Base-by-base conservation (phyloP, 2,113 vertebrate species). In the Clinocottus analis region DNA sequence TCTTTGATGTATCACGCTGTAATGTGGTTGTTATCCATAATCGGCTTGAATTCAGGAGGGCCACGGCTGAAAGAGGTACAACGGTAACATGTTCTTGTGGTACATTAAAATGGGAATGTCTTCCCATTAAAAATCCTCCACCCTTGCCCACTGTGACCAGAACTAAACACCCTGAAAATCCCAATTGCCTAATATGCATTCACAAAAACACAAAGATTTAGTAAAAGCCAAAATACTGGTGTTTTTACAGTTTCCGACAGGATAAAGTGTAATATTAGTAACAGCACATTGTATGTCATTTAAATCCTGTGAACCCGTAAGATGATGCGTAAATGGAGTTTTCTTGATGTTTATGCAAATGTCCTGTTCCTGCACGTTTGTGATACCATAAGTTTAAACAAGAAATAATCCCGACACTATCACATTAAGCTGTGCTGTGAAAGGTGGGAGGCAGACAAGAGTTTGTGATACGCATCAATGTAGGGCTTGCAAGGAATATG, bases 1-100 rank as follows among this genome's bases (percentile, higher is more conserved):
- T 95, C 96, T 96, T 96, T 97, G 93, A 95, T 96, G 95, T 95
- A 96, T 95, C 93, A 93, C 86, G 92, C 94, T 93, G 96, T 98
- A 96, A 96, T 96, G 96, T 95, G 96, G 96, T 97, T 98, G 97
- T 98, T 97, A 97, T 96, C 96, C 96, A 96, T 97, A 99, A 99
- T 97, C 97, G 96, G 95, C 95, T 96, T 96, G 96, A 96, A 97
- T 96, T 95, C 96, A 97, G 96, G 95, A 92, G 95, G 95, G 95
- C 96, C 94, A 89, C 86, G 86, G 90, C 87, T 84, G 96, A 97
- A 97, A 96, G 96, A 95, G 95, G 94, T 96, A 95, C 95, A 94
- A 95, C 93, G 94, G 94, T 95, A 96, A 95, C 94, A 95, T 95
- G 94, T 93, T 82, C 90, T 85, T 31, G 71, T 65, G 87, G 81